A percentile compares a stretch with the other conserved stretches of the same genome.
Conservation (phyloP, 1,140 invertebrate species). For the Eupristina koningsbergeri region DNA sequence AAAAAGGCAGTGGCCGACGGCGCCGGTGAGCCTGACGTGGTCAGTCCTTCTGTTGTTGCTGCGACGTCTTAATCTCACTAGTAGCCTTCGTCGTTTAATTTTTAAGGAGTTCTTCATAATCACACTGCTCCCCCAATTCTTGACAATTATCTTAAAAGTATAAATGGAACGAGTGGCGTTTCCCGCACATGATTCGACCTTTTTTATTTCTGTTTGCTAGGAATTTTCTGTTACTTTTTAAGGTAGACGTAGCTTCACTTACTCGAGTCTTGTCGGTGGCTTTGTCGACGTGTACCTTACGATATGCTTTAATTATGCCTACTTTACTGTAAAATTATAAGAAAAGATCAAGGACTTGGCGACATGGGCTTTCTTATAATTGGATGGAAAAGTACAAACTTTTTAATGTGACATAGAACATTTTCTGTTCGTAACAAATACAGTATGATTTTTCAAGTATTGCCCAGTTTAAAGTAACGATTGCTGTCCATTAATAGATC, state of each 20-base stretch:
- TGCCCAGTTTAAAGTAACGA: neutral
- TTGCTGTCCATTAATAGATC: neutral
- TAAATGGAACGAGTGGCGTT: constrained; percentile 66
- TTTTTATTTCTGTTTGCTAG: constrained; percentile 26
- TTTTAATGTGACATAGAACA: neutral
- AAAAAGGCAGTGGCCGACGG: constrained; percentile 66
- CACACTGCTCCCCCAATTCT: constrained; percentile 55
- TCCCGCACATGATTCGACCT: constrained; percentile 59
- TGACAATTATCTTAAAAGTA: constrained; percentile 70
- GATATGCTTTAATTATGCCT: neutral
- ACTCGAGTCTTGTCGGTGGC: neutral
- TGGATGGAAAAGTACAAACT: neutral
- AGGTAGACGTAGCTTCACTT: constrained; percentile 4
- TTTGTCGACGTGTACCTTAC: constrained; percentile 11
- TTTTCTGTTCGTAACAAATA: neutral
- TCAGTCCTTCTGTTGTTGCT: constrained; percentile 66
- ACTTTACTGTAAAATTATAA: constrained; percentile 18
- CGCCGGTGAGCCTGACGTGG: constrained; percentile 67
- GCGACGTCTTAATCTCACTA: constrained; percentile 69
- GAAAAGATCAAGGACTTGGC: neutral
- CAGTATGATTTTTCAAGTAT: neutral
- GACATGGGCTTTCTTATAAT: constrained; percentile 5
- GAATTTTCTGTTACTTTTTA: constrained; percentile 6
- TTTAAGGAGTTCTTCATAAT: constrained; percentile 67
- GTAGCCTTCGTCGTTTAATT: constrained; percentile 50